Conservation (phyloP, 1,140 invertebrate genomes). For the Gryllus bimaculatus region DNA sequence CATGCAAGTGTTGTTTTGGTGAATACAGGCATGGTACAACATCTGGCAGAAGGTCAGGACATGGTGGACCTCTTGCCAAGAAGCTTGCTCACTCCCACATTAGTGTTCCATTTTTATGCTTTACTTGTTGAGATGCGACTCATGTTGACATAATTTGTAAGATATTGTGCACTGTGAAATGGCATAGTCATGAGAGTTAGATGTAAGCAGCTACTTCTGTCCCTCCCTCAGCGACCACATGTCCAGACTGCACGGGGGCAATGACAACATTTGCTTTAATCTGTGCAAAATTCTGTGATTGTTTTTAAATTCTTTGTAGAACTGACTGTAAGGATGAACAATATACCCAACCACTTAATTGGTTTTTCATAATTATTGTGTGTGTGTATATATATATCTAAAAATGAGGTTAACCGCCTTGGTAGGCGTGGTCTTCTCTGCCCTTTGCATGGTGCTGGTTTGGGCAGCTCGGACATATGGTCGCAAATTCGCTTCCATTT, state of each 20-base stretch:
- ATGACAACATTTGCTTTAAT: neutral
- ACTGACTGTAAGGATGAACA: neutral
- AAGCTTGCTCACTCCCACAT: neutral
- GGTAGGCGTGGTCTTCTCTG: neutral
- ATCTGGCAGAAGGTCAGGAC: neutral
- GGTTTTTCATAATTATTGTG: neutral
- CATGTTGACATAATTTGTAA: slow-evolving; percentile 2
- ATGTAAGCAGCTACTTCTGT: neutral
- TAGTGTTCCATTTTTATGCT: slow-evolving; percentile 1
- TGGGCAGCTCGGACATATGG: neutral
- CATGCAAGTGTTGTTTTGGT: neutral
- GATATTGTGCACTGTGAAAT: neutral
- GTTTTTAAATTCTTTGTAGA: neutral
- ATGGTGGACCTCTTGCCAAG: neutral
- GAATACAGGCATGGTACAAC: neutral
- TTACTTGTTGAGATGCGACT: neutral
- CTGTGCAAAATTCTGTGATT: neutral
- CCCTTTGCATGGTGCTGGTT: neutral
- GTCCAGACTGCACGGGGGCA: neutral
- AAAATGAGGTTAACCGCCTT: neutral
- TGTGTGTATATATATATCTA: neutral
- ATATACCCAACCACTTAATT: neutral
- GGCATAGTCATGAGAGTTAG: neutral
- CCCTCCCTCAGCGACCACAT: neutral
- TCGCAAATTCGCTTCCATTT: neutral